Evolutionary conservation across 2,797 vertebrate species (phyloP), one percentile per base, ranked within the genome.

Genomic region (Chelon auratus): DNA sequence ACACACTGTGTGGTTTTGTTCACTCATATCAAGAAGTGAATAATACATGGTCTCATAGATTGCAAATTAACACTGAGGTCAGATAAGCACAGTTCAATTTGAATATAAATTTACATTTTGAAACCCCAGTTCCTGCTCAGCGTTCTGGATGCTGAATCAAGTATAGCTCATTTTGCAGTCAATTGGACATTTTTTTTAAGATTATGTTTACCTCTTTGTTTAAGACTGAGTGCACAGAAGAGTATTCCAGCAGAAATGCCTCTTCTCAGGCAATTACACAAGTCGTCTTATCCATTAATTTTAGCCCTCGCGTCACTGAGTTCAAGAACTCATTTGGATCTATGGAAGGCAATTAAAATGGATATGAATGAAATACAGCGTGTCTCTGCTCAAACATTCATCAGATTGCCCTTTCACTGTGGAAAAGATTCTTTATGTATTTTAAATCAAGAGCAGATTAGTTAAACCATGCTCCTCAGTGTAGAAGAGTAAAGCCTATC

Each of bases 11-110:
- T 30, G 26, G 24, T 63, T 87, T 83, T 87, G 69, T 78, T 88
- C 82, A 65, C 66, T 82, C 78, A 76, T 84, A 75, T 57, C 55
- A 69, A 70, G 69, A 79, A 85, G 91, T 91, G 84, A 93, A 91
- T 93, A 91, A 90, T 84, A 77, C 84, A 91, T 89, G 74, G 54
- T 62, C 73, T 81, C 68, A 65, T 75, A 83, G 88, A 89, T 87
- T 87, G 77, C 80, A 88, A 92, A 92, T 93, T 90, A 90, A 85
- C 84, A 78, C 56, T 37, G 78, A 80, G 87, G 83, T 88, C 86
- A 88, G 86, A 90, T 86, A 82, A 87, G 83, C 73, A 76, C 59
- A 74, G 76, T 81, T 89, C 80, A 84, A 76, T 90, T 87, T 87
- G 78, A 84, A 87, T 86, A 75, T 76, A 17, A 86, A 89, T 89